phyloP scores from a whole-genome alignment of 1,140 invertebrate species.

The Trypoxylus dichotomus region DNA sequence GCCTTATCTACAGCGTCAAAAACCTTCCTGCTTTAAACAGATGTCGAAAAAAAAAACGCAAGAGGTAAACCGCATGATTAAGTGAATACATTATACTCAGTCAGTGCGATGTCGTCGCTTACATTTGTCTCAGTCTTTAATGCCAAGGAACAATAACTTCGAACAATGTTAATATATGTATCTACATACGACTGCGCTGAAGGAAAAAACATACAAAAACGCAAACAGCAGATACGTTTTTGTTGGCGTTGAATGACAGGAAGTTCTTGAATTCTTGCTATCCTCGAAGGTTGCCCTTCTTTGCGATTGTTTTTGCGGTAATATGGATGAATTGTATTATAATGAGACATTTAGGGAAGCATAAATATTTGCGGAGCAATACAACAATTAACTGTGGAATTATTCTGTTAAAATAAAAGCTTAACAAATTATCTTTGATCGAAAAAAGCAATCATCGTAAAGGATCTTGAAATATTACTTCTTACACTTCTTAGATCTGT shows the following conservation, averaged over 20 bases:
- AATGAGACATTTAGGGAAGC: no score
- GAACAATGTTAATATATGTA: background rate
- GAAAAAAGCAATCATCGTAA: no score
- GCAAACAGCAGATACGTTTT: background rate
- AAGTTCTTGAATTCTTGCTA: background rate
- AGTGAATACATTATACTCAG: background rate
- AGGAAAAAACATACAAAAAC: background rate
- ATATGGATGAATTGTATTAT: no score
- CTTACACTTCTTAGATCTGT: no score
- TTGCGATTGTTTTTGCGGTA: background rate
- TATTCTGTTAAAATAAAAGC: no score
- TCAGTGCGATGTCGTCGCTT: background rate
- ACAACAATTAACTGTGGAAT: no score
- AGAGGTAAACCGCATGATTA: background rate
- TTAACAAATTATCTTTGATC: no score
- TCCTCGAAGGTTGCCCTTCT: background rate
- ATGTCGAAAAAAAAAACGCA: background rate
- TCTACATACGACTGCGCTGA: background rate
- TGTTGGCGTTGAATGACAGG: background rate
- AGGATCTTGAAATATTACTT: no score
- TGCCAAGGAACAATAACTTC: background rate
- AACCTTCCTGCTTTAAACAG: background rate
- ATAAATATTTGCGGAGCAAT: no score
- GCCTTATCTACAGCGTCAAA: no score
- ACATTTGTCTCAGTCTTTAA: background rate